A percentile compares a stretch with the other conserved stretches of the same genome.
These are phyloP conservation scores for Spodoptera littoralis DNA, from an alignment of 2,888 invertebrate genomes.

Conservation along the genomic window DNA sequence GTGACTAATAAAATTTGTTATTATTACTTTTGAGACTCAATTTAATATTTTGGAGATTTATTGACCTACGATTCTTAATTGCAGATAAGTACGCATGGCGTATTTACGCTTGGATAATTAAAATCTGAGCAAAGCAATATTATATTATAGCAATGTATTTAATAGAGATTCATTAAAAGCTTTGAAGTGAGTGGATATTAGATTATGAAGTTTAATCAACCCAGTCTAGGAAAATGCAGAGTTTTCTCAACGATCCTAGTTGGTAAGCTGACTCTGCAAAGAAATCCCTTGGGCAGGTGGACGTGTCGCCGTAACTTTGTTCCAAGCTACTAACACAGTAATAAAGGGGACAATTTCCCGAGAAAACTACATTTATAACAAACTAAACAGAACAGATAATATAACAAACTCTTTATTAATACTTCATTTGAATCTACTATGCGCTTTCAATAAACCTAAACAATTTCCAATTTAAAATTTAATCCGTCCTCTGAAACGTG, in stretches of 20 bases:
- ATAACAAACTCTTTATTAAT: slow-evolving; percentile 60
- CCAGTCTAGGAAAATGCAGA: slow-evolving; percentile 2
- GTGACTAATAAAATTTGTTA: no score
- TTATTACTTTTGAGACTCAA: background rate
- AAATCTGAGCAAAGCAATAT: slow-evolving; percentile 11
- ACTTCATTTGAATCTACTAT: slow-evolving; percentile 53
- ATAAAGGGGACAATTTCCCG: slow-evolving; percentile 52
- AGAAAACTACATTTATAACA: slow-evolving; percentile 32
- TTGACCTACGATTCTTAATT: no score
- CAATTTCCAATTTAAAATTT: slow-evolving; percentile 57
- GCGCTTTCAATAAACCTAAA: slow-evolving; percentile 54
- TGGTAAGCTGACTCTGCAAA: slow-evolving; percentile 8
- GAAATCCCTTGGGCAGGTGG: slow-evolving; percentile 21
- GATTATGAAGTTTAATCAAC: slow-evolving; percentile 10
- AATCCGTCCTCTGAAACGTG: slow-evolving; percentile 43
- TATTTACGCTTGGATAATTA: slow-evolving; percentile 22
- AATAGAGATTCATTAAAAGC: background rate
- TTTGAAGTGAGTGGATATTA: background rate
- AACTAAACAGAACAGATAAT: slow-evolving; percentile 14
- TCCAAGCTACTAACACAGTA: slow-evolving; percentile 4
- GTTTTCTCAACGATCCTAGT: slow-evolving; percentile 23
- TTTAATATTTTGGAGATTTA: slow-evolving; percentile 10
- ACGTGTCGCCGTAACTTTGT: slow-evolving; percentile 18
- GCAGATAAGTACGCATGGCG: background rate
- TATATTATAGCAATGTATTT: no score